Evolutionary conservation across 1,140 invertebrate species (phyloP).

Genomic region (Drosophila erecta): DNA sequence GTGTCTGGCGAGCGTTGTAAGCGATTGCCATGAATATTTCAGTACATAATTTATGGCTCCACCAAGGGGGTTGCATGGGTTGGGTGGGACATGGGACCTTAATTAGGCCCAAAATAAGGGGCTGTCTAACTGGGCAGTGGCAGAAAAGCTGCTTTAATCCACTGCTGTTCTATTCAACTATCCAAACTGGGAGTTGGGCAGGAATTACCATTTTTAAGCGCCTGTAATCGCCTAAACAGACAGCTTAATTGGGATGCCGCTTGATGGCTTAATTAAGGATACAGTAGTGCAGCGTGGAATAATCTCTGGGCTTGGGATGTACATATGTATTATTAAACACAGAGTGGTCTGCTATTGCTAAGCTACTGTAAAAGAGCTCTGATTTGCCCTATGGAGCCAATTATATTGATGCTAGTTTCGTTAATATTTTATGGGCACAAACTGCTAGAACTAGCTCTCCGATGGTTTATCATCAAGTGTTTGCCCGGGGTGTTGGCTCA

Average conservation of each 20-base stretch:
- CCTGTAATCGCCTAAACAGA: not conserved
- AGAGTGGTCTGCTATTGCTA: too few relatives aligned
- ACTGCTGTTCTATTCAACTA: not conserved
- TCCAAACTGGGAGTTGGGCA: not conserved
- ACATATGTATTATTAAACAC: too few relatives aligned
- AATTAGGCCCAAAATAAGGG: conserved; percentile 75
- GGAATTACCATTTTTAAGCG: not conserved
- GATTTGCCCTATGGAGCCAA: not conserved
- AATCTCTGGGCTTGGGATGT: too few relatives aligned
- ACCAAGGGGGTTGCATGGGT: conserved; percentile 3
- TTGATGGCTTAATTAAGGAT: not conserved
- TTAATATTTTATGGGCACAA: not conserved
- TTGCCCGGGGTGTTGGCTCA: conserved; percentile 48
- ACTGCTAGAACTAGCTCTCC: not conserved
- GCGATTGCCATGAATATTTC: conserved; percentile 74
- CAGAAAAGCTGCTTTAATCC: not conserved
- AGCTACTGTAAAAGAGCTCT: too few relatives aligned
- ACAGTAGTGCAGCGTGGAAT: not conserved
- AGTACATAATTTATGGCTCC: conserved; percentile 70
- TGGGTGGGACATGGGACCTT: conserved; percentile 60
- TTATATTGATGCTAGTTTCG: not conserved
- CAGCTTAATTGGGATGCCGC: not conserved
- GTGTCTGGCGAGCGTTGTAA: conserved; percentile 42
- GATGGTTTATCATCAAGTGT: not conserved
- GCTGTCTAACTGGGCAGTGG: not conserved